These are phyloP conservation scores for Stenchaetothrips biformis DNA, from an alignment of 2,888 invertebrate species.

Conservation along the genomic window DNA sequence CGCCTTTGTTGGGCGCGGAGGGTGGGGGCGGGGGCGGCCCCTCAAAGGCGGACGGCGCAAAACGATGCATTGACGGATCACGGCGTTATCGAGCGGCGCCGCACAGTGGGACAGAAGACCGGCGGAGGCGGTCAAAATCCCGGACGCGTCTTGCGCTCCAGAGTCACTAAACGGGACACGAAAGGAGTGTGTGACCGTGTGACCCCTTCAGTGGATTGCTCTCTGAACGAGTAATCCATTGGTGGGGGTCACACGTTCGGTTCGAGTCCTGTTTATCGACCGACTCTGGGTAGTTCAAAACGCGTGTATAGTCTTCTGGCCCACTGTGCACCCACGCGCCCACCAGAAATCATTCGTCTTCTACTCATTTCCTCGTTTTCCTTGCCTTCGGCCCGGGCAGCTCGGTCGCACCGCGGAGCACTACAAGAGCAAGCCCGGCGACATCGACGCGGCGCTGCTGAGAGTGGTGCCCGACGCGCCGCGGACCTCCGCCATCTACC, in stretches of 20 bases:
- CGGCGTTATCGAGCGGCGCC: neutral
- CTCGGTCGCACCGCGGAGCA: conserved; percentile 76
- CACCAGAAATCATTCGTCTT: conserved; percentile 26
- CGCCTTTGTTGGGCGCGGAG: neutral
- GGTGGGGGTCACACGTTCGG: no score
- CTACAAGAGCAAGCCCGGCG: conserved; percentile 69
- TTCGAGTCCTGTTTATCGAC: no score
- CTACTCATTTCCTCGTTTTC: neutral
- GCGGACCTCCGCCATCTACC: conserved; percentile 65
- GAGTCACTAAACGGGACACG: no score
- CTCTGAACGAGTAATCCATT: no score
- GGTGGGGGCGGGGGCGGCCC: neutral
- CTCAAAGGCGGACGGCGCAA: neutral
- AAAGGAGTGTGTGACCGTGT: no score
- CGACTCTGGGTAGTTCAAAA: no score
- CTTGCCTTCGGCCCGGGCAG: conserved; percentile 53
- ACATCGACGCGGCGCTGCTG: conserved; percentile 68
- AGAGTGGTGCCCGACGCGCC: conserved; percentile 75
- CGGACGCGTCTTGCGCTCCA: no score
- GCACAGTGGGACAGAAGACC: no score
- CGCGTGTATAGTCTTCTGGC: no score
- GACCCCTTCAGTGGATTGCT: no score
- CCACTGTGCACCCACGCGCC: no score
- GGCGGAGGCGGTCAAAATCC: no score
- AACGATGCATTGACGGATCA: neutral